Base-by-base conservation (phyloP, 1,140 invertebrate species). In the Tachypleus tridentatus region DNA sequence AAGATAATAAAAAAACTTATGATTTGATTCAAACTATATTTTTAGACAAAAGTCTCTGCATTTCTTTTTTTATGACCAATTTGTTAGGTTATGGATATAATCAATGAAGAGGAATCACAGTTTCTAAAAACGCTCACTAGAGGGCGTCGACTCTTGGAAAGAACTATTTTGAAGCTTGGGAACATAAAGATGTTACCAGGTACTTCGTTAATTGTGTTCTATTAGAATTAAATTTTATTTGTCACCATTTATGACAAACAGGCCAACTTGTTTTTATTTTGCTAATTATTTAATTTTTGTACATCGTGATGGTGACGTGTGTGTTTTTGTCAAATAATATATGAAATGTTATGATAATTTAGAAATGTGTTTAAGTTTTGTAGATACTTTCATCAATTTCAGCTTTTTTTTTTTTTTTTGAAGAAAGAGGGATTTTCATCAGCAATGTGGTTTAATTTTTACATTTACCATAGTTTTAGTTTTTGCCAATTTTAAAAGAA, bases 31-130 rank as follows among this genome's bases (percentile, higher is more conserved):
- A 2, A 29, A 29, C 29, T 29, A 1, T 29, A 29, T 29, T 29
- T 29, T 29, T 29, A 29, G 29, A 29, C 29, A 29, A 29, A 29
- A 29, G 29, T 29, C 29, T 29, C 29, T 58, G 48, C 48, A 48
- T 47, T 58, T 11, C 57, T n/a, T 58, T 47, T 29, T 47, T 58
- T 58, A 47, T 58, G 3, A 60, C 49, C 64, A 49, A 63, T 56
- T 49, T 69, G 68, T 52, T 59, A 79, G 77, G 72, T 82, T 3
- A 81, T 81, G 70, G 91, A 97, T 74, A 86, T 93, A 11, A 97
- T 99, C 52, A 96, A 99, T 80, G 95, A 98, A 78, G 97, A 99
- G 79, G 97, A 99, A 80, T 76, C 82, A 29, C 97, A 99, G 77
- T 99, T 99, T 79, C 81, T 99, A 65, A 98, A 98, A 79, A 99